phyloP scores from a whole-genome alignment of 2,113 vertebrate genomes.

The Merops nubicus region DNA sequence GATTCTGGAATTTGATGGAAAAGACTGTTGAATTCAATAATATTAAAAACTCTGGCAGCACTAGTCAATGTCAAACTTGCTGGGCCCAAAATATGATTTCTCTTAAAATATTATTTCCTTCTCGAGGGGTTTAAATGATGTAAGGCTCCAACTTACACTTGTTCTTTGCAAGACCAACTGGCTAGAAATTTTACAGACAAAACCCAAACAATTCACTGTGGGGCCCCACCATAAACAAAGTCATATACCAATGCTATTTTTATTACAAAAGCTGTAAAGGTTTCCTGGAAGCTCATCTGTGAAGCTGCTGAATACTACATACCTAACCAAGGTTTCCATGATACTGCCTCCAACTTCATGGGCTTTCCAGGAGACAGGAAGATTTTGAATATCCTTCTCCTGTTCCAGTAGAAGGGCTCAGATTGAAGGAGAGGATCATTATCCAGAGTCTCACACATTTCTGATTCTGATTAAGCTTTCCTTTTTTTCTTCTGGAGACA shows the following conservation, averaged over 20 bases:
- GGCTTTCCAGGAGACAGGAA: conserved; percentile 19
- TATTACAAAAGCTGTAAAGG: conserved; percentile 41
- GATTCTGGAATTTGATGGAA: conserved; percentile 60
- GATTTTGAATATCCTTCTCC: neutral
- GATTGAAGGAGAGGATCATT: neutral
- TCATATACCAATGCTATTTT: conserved; percentile 40
- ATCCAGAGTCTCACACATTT: neutral
- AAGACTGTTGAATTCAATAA: conserved; percentile 28
- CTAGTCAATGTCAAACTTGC: neutral
- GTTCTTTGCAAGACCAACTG: conserved; percentile 13
- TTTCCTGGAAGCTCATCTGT: conserved; percentile 57
- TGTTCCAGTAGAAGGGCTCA: neutral
- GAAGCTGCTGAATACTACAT: neutral
- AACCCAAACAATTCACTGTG: conserved; percentile 30
- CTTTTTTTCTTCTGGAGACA: neutral
- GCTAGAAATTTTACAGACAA: conserved; percentile 19
- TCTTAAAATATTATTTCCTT: conserved; percentile 42
- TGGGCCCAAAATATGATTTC: conserved; percentile 30
- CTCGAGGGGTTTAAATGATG: neutral
- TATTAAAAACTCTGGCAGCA: conserved; percentile 48
- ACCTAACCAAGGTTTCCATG: conserved; percentile 12
- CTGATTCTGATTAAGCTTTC: neutral
- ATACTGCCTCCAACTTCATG: neutral
- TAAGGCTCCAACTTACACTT: neutral
- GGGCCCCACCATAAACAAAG: conserved; percentile 53